Evolutionary conservation across 2,888 invertebrate genomes (phyloP).

Genomic region (Crocallis elinguaria): DNA sequence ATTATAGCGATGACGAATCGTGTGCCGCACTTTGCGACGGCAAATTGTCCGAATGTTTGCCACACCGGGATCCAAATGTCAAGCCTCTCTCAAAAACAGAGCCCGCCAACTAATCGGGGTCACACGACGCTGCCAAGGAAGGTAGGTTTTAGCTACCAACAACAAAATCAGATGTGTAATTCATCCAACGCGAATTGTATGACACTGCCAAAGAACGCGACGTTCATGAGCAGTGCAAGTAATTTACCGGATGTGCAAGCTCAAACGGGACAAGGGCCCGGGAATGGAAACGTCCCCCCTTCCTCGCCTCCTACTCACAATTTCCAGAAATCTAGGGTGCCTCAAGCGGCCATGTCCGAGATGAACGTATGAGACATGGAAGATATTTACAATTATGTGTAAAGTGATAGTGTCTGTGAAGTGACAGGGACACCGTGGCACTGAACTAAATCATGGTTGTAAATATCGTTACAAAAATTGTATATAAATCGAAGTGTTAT

Average conservation of each 20-base stretch:
- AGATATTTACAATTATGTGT: conserved; percentile 85
- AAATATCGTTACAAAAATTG: conserved; percentile 70
- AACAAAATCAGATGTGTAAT: conserved; percentile 76
- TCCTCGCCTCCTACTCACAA: conserved; percentile 75
- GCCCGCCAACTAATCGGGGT: conserved; percentile 73
- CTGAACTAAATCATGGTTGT: conserved; percentile 74
- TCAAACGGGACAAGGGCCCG: conserved; percentile 75
- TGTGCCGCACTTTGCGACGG: conserved; percentile 76
- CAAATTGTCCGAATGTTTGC: conserved; percentile 84
- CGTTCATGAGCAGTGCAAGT: conserved; percentile 72
- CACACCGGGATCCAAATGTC: conserved; percentile 86
- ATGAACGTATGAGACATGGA: conserved; percentile 93
- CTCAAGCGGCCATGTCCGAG: conserved; percentile 93
- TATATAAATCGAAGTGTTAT: conserved; percentile 55
- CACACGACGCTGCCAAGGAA: conserved; percentile 80
- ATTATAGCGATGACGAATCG: conserved; percentile 81
- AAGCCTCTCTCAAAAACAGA: conserved; percentile 73
- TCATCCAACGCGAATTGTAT: conserved; percentile 74
- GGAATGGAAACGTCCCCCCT: conserved; percentile 56
- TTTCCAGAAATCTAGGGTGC: conserved; percentile 86
- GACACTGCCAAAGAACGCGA: conserved; percentile 86
- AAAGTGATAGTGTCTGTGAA: conserved; percentile 60
- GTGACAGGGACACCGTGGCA: conserved; percentile 60
- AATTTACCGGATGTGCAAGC: conserved; percentile 81
- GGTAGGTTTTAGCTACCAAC: conserved; percentile 77